Conservation (phyloP, 2,113 vertebrate species). For the Chaetodon trifascialis region DNA sequence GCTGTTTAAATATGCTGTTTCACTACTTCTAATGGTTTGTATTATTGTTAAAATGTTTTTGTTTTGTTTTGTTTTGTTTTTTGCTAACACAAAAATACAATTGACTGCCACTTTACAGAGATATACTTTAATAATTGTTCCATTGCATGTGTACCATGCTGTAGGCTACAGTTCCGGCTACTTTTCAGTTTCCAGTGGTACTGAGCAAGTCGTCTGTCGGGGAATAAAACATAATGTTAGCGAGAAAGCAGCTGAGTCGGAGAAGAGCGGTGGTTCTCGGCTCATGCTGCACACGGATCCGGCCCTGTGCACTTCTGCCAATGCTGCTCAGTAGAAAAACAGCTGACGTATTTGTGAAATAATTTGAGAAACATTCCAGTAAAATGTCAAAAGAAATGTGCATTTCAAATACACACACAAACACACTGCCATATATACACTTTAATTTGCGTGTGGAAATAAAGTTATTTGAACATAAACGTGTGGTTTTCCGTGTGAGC, state of each 20-base stretch:
- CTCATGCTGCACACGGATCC: background rate
- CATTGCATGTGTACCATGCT: constrained; percentile 1
- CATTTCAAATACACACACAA: background rate
- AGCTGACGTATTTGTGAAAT: constrained; percentile 40
- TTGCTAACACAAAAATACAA: constrained; percentile 17
- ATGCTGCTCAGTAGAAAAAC: constrained; percentile 17
- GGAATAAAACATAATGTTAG: constrained; percentile 2
- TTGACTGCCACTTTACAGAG: constrained; percentile 27
- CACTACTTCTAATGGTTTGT: constrained; percentile 23
- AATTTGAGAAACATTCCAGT: constrained; percentile 70
- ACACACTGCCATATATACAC: background rate
- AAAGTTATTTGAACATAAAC: constrained; percentile 54
- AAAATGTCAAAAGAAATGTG: constrained; percentile 42
- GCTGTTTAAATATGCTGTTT: background rate
- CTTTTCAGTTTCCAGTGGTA: constrained; percentile 26
- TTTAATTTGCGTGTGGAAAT: constrained; percentile 54
- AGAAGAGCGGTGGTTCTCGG: background rate
- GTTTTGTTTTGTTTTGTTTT: background rate
- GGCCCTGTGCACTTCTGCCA: constrained; percentile 6
- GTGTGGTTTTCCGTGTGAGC: background rate
- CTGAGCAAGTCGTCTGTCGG: constrained; percentile 7
- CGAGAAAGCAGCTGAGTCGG: constrained; percentile 14
- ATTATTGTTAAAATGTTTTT: constrained; percentile 1
- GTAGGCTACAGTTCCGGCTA: constrained; percentile 1
- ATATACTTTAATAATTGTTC: constrained; percentile 15